Base-by-base conservation (phyloP, 1,140 invertebrate genomes). In the Bombus picipes region DNA sequence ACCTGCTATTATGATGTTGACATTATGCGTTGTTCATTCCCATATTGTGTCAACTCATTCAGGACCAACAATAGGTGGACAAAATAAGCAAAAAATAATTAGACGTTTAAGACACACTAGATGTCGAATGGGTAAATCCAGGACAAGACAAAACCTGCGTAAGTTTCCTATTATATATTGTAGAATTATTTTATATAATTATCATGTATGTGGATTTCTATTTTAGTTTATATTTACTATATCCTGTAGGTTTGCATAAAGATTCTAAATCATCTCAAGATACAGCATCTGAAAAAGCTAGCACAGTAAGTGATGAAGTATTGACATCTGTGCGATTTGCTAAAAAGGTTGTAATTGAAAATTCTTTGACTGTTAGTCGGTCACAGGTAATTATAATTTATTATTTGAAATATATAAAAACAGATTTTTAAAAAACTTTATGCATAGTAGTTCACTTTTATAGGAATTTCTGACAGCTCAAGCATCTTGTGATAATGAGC, bases 21-120 rank as follows among this genome's bases (percentile, higher is more conserved):
- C 97, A 53, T 95, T 99, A 66, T 98, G 97, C 88, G 95, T 98
- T 59, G 97, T 99, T 71, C 98, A 99, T 94, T 98, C 98, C 0
- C 98, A 99, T 95, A 99, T 99, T 83, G 98, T 98, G 4, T 97
- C 97, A 53, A 98, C 97, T 4, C 96, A 97, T 86, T 91, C 94
- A 72, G 95, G 93, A 85, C 94, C 95, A 79, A 90, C 88, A 34
- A 74, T 88, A n/a, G 88, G 79, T 87, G 91, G 72, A 83, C 94
- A 89, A 87, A 94, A 89, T 85, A 94, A 88, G 92, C 93, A 88
- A 81, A 93, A 92, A 85, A 83, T 92, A 85, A 81, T 87, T 22
- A 91, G 89, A 68, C 93, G 93, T 39, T 92, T 91, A 28, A 90
- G 95, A 85, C 92, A 94, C 43, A 89, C 88, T 70, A 90, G 94